A percentile compares a stretch with the other conserved stretches of the same genome.
Conservation (phyloP, 2,888 invertebrate genomes). For the Nemotelus pantherinus region DNA sequence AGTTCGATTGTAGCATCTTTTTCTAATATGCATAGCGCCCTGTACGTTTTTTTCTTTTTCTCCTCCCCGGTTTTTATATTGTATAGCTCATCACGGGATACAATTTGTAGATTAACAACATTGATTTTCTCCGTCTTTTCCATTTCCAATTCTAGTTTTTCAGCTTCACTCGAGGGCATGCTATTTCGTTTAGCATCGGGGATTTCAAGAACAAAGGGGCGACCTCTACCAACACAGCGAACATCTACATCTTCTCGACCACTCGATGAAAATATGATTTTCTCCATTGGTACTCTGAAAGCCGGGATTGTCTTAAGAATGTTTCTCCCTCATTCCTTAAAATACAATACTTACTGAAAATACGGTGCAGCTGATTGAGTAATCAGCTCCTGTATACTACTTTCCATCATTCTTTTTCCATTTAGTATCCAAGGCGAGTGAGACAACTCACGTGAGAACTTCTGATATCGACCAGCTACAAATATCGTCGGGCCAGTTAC, state of each 20-base stretch:
- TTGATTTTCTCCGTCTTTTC: conserved; percentile 67
- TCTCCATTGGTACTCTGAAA: conserved; percentile 55
- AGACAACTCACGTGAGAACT: conserved; percentile 82
- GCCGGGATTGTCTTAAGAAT: not conserved
- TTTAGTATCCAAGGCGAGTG: conserved; percentile 95
- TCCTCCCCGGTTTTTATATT: conserved; percentile 88
- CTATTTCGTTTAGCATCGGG: conserved; percentile 71
- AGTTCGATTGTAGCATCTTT: conserved; percentile 66
- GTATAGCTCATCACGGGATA: conserved; percentile 73
- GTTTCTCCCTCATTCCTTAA: not conserved
- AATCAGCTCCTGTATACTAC: conserved; percentile 92
- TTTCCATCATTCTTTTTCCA: conserved; percentile 80
- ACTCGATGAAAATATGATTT: conserved; percentile 85
- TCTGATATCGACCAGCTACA: conserved; percentile 75
- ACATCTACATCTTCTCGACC: conserved; percentile 99
- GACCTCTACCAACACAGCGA: conserved; percentile 87
- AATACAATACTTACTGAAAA: conserved; percentile 66
- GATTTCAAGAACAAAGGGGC: conserved; percentile 93
- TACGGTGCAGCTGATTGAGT: conserved; percentile 72
- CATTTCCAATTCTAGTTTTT: conserved; percentile 69
- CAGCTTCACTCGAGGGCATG: conserved; percentile 67
- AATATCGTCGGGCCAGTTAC: conserved; percentile 61
- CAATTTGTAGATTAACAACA: conserved; percentile 72
- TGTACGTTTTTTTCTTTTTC: conserved; percentile 86
- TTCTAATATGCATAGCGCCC: conserved; percentile 75